Conservation (phyloP, 2,888 invertebrate genomes). For the Drosophila putrida region DNA sequence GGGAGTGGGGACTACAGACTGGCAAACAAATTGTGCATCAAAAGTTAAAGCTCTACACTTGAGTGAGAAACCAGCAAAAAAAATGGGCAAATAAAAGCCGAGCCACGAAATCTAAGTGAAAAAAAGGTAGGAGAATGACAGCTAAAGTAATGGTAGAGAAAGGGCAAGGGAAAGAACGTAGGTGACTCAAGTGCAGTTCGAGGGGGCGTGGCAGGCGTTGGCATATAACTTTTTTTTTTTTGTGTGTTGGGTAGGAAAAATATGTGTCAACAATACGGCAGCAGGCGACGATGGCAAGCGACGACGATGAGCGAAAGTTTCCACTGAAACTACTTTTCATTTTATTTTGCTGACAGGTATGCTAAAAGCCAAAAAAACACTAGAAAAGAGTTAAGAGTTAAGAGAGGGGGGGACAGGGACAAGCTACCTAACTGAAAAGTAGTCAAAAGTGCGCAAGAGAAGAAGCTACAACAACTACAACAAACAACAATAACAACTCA, state of each 20-base stretch:
- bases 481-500: constrained; percentile 16
- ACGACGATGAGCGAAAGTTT: constrained; percentile 78
- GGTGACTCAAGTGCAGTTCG: constrained; percentile 40
- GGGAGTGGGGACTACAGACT: constrained; percentile 12
- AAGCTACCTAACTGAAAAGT: constrained; percentile 41
- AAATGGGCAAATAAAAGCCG: constrained; percentile 51
- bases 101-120: constrained; percentile 50
- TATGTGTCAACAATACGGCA: constrained; percentile 80
- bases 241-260: constrained; percentile 56
- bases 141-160: constrained; percentile 58
- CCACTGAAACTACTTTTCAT: constrained; percentile 78
- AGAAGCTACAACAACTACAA: constrained; percentile 20
- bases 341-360: constrained; percentile 79
- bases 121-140: constrained; percentile 57
- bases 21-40: constrained; percentile 75
- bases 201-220: constrained; percentile 42
- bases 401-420: neutral
- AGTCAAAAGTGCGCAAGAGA: constrained; percentile 59
- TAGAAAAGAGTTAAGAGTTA: neutral
- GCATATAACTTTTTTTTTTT: constrained; percentile 60
- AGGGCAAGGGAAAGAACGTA: constrained; percentile 11
- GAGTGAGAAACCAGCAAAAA: constrained; percentile 41
- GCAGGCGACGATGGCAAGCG: constrained; percentile 60
- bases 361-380: constrained; percentile 77
- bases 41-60: constrained; percentile 74